Conservation (phyloP, 2,797 vertebrate species). For the Clarias laeviceps region DNA sequence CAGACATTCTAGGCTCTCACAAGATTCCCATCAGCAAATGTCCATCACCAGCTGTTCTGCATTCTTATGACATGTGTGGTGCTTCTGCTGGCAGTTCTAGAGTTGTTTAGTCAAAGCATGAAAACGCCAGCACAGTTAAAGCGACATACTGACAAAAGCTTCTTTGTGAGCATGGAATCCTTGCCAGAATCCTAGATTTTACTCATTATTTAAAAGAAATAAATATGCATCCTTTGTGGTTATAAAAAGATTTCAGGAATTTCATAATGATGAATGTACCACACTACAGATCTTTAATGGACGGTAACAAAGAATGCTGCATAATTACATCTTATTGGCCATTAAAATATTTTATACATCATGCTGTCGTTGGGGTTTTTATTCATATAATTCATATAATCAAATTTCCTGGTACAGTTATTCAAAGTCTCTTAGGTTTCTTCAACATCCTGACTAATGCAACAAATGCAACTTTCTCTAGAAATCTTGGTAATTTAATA, state of each 20-base stretch:
- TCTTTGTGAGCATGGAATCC: conserved; percentile 34
- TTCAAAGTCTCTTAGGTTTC: not conserved
- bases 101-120: conserved; percentile 39
- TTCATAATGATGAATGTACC: not conserved
- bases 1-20: not conserved
- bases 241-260: conserved; percentile 1
- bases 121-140: conserved; percentile 16
- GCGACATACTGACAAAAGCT: conserved; percentile 27
- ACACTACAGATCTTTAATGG: conserved; percentile 16
- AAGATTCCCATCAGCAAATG: conserved; percentile 17
- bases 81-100: conserved; percentile 37
- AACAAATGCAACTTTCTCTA: not conserved
- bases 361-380: not conserved
- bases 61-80: conserved; percentile 33
- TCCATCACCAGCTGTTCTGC: conserved; percentile 41
- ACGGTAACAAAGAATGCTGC: conserved; percentile 29
- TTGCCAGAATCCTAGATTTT: conserved; percentile 19
- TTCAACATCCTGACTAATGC: not conserved
- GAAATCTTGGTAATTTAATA: not conserved
- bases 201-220: conserved; percentile 10
- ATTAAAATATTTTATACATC: conserved; percentile 58
- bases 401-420: not conserved
- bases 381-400: not conserved
- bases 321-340: conserved; percentile 50
- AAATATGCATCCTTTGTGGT: not conserved